Evolutionary conservation across 2,113 vertebrate genomes (phyloP), one percentile per base, ranked within the genome.

Genomic region (Phylloscopus whistleri): DNA sequence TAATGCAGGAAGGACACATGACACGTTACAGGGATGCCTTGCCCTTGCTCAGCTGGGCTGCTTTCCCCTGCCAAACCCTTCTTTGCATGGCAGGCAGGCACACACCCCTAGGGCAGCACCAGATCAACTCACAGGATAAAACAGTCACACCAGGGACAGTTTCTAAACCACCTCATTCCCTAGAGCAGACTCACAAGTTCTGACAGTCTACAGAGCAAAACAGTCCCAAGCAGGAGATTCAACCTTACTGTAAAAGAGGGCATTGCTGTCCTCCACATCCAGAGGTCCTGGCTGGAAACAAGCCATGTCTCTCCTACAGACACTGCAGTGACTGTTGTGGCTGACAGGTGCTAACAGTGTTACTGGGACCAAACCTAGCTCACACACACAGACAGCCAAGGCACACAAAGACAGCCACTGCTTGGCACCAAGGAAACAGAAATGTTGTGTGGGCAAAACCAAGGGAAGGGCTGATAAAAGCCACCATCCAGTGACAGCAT

Each of bases 251-350:
- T 43, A 24, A 56, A 67, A 51, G 78, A 70, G 67, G n/a, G 27
- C 18, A 37, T 28, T 86, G 17, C 31, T 20, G 8, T 67, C n/a
- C 19, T 43, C 64, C 75, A 51, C 66, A 31, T 11, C 37, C 66
- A 67, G 58, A 21, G 10, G 35, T 67, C 56, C 41, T 79, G 60
- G 55, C 51, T 94, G 49, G 82, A 96, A 94, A 91, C 19, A 52
- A 94, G 41, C 7, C 27, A 24, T 75, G 82, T 64, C 28, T 41
- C 19, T 87, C 69, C 48, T 27, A 63, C n/a, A 86, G 84, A 80
- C 43, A 37, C 31, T 15, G 28, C 11, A n/a, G 26, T 8, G 6
- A 59, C 93, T 52, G 16, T 10, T 91, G 43, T 84, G 30, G 46
- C 73, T 62, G 70, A 81, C 64, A 24, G 18, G 51, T 55, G 66